Percentiles rank a stretch among this genome's conserved stretches.
Evolutionary conservation across 2,888 invertebrate genomes (phyloP).

Genomic region (Agrotis clavis): DNA sequence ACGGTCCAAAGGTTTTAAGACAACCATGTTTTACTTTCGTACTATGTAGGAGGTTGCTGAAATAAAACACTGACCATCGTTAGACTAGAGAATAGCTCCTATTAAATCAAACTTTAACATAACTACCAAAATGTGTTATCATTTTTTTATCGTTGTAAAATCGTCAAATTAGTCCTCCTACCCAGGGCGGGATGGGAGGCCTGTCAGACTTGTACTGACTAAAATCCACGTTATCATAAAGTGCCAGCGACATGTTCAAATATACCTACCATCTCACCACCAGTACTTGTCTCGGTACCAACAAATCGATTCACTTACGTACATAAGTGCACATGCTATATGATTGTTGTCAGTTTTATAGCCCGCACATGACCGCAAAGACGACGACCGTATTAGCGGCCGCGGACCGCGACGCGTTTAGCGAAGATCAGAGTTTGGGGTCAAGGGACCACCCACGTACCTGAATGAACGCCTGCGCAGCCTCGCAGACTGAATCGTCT

Average conservation of each 20-base stretch:
- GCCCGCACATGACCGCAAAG: constrained; percentile 40
- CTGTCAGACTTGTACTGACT: no score
- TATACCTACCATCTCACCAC: not conserved
- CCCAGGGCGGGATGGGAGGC: no score
- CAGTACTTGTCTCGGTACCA: no score
- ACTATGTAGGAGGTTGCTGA: not conserved
- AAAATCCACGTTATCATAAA: no score
- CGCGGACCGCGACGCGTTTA: constrained; percentile 26
- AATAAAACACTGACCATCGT: not conserved
- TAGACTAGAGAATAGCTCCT: not conserved
- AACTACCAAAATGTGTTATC: no score
- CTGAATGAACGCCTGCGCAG: constrained; percentile 52
- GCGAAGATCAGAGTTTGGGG: constrained; percentile 50
- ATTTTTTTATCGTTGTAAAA: no score
- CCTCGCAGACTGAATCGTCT: not conserved
- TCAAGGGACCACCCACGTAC: constrained; percentile 62
- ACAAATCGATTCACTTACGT: not conserved
- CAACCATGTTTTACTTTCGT: constrained; percentile 16
- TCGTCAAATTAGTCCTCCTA: no score
- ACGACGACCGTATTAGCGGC: constrained; percentile 29
- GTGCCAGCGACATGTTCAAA: not conserved
- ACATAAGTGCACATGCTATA: not conserved
- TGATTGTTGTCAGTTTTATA: constrained; percentile 27
- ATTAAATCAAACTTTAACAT: no score
- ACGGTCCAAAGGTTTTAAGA: constrained; percentile 31